Percentiles rank a stretch among this genome's conserved stretches.
phyloP scores from a whole-genome alignment of 2,888 invertebrate species.

The Zootermopsis nevadensis region DNA sequence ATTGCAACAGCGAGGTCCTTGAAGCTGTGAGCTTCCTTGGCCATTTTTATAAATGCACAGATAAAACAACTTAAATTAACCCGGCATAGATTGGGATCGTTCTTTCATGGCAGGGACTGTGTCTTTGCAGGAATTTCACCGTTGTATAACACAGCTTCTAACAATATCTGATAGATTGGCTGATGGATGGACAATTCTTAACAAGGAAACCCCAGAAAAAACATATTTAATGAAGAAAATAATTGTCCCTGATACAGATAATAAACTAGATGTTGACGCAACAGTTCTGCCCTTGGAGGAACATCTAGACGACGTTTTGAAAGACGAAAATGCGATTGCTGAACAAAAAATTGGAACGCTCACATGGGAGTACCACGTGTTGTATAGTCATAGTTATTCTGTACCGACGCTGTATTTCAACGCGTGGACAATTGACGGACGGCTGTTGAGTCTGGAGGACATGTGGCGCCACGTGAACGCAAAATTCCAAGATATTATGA shows the following conservation, averaged over 20 bases:
- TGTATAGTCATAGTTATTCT: slow-evolving; percentile 17
- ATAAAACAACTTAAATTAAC: no score
- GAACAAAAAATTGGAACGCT: neutral
- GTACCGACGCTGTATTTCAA: slow-evolving; percentile 25
- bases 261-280: neutral
- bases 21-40: no score
- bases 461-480: neutral
- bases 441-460: neutral
- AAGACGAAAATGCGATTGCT: neutral
- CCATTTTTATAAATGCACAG: no score
- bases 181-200: neutral
- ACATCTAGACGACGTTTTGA: neutral
- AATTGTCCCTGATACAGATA: neutral
- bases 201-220: neutral
- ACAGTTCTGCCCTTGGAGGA: neutral
- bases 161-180: neutral
- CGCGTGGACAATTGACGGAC: neutral
- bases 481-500: neutral
- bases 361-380: slow-evolving; percentile 29
- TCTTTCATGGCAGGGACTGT: neutral
- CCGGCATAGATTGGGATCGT: neutral
- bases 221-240: neutral
- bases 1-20: no score
- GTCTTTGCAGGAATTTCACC: neutral
- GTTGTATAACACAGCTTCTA: neutral